These are phyloP conservation scores for Aphelinus atriplicis DNA, from an alignment of 1,140 invertebrate species.

Conservation along the genomic window DNA sequence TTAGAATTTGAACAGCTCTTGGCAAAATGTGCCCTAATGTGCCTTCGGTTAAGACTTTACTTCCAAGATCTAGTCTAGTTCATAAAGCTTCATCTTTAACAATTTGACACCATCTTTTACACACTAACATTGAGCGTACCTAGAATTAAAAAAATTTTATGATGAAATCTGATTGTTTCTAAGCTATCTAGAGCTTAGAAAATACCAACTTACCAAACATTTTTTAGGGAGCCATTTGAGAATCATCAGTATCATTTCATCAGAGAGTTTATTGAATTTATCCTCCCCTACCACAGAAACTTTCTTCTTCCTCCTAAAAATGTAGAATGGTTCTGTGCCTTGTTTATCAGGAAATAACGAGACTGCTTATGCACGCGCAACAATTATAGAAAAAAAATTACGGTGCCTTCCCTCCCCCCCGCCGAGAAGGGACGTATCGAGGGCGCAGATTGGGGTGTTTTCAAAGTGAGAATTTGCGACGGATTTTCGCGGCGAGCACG, in stretches of 20 bases:
- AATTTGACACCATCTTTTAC: conserved; percentile 77
- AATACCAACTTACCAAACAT: conserved; percentile 69
- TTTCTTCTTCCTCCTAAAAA: conserved; percentile 58
- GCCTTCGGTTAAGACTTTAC: conserved; percentile 72
- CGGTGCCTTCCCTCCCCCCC: no score
- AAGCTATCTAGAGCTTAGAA: background rate
- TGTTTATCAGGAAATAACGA: no score
- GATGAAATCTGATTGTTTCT: conserved; percentile 4
- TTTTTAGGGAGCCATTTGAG: conserved; percentile 84
- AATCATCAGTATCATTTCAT: conserved; percentile 86
- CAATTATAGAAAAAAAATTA: no score
- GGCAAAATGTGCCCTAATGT: conserved; percentile 77
- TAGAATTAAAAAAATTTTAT: conserved; percentile 28
- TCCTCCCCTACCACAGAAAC: conserved; percentile 60
- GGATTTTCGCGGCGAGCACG: no score
- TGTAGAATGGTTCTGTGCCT: conserved; percentile 55
- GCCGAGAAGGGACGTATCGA: no score
- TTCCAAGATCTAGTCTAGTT: conserved; percentile 82
- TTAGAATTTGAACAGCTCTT: conserved; percentile 77
- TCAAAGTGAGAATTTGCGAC: no score
- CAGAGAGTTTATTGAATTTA: conserved; percentile 75
- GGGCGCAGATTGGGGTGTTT: no score
- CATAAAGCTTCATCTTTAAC: conserved; percentile 85
- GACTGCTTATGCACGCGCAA: no score
- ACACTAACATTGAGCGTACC: conserved; percentile 64